Evolutionary conservation across 2,113 vertebrate genomes (phyloP).

Genomic region (Cinclus mexicanus): DNA sequence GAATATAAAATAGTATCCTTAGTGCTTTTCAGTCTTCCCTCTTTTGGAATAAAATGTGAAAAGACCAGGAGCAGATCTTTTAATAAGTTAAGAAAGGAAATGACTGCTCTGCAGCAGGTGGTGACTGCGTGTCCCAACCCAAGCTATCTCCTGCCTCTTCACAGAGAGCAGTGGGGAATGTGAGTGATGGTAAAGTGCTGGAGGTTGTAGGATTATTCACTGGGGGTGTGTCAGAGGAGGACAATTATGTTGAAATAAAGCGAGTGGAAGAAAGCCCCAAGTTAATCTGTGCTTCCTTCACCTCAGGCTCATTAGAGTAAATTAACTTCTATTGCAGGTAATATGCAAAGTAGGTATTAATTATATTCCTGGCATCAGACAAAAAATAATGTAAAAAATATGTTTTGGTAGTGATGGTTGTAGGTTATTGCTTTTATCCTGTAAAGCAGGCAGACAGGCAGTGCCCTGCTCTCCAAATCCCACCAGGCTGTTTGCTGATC

Average conservation of each 20-base stretch:
- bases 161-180: neutral
- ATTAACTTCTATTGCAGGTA: constrained; percentile 33
- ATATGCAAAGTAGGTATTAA: constrained; percentile 8
- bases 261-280: neutral
- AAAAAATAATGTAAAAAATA: neutral
- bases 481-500: neutral
- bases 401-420: neutral
- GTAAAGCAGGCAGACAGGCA: neutral
- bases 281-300: constrained; percentile 47
- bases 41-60: neutral
- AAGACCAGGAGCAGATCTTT: neutral
- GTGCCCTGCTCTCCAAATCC: neutral
- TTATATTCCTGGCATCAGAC: neutral
- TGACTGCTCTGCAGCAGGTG: neutral
- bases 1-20: neutral
- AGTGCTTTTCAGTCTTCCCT: neutral
- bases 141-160: neutral
- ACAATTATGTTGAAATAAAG: constrained; percentile 27
- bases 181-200: neutral
- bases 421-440: neutral
- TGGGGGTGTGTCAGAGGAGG: neutral
- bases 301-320: constrained; percentile 49
- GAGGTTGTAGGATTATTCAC: neutral
- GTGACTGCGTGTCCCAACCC: neutral
- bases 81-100: neutral